Conservation (phyloP, 2,797 vertebrate species). For the Galaxias olidus region DNA sequence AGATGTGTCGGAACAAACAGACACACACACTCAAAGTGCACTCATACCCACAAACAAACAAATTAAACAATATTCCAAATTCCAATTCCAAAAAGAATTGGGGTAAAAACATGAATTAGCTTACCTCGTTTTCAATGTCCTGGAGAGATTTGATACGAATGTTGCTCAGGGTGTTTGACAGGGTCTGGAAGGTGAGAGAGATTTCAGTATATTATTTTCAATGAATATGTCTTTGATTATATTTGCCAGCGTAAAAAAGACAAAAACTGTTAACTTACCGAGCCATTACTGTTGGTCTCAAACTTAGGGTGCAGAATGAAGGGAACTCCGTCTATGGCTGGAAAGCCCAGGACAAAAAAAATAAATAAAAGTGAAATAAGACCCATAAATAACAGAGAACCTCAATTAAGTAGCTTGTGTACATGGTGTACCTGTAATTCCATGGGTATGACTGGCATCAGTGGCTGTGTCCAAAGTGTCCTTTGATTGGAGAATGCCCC, state of each 20-base stretch:
- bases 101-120: neutral
- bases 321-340: conserved; percentile 79
- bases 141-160: conserved; percentile 74
- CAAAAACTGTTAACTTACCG: conserved; percentile 46
- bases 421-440: conserved; percentile 79
- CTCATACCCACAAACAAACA: neutral
- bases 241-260: neutral
- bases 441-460: conserved; percentile 73
- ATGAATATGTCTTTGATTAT: neutral
- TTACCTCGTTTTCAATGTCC: conserved; percentile 76
- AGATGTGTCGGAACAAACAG: too few relatives aligned
- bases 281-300: conserved; percentile 47
- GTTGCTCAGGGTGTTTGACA: conserved; percentile 37
- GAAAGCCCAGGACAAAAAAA: conserved; percentile 9
- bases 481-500: conserved; percentile 54
- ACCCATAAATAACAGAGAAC: neutral
- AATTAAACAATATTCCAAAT: neutral
- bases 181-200: conserved; percentile 41
- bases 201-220: too few relatives aligned
- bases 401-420: neutral
- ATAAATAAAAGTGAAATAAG: too few relatives aligned
- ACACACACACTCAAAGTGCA: too few relatives aligned
- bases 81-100: too few relatives aligned
- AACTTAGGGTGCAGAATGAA: conserved; percentile 79
- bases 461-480: conserved; percentile 62